phyloP scores from a whole-genome alignment of 1,140 invertebrate species.

The Bombus confusus region DNA sequence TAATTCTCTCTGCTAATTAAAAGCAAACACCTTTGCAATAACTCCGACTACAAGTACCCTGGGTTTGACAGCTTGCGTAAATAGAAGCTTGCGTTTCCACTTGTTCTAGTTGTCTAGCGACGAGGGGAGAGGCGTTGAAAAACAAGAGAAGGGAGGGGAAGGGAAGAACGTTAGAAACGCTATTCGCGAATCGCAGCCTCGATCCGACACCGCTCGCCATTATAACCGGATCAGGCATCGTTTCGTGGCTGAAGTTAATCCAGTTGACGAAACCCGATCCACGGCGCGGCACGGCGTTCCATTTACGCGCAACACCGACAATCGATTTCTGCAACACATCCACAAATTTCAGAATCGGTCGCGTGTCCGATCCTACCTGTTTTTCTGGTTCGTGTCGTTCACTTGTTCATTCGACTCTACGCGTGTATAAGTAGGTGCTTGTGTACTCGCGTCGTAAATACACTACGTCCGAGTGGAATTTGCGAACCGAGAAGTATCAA shows the following conservation, averaged over 20 bases:
- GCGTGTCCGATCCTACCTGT: constrained; percentile 9
- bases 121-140: background rate
- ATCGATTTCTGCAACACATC: constrained; percentile 53
- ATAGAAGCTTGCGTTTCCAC: constrained; percentile 19
- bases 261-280: constrained; percentile 51
- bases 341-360: constrained; percentile 51
- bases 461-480: constrained; percentile 45
- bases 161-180: background rate
- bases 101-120: background rate
- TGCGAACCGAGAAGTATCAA: constrained; percentile 47
- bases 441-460: constrained; percentile 40
- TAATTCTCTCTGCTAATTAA: background rate
- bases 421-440: background rate
- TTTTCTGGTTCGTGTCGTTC: constrained; percentile 28
- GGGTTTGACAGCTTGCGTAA: background rate
- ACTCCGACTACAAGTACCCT: background rate
- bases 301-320: constrained; percentile 44
- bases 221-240: constrained; percentile 46
- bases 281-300: constrained; percentile 30
- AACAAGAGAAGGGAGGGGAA: background rate
- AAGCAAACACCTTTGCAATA: background rate
- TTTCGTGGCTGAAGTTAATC: constrained; percentile 42
- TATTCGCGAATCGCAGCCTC: constrained; percentile 5
- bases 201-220: constrained; percentile 17
- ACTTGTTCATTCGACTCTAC: background rate